Evolutionary conservation across 2,888 invertebrate species (phyloP), one percentile per base, ranked within the genome.

Genomic region (Diogma glabrata): DNA sequence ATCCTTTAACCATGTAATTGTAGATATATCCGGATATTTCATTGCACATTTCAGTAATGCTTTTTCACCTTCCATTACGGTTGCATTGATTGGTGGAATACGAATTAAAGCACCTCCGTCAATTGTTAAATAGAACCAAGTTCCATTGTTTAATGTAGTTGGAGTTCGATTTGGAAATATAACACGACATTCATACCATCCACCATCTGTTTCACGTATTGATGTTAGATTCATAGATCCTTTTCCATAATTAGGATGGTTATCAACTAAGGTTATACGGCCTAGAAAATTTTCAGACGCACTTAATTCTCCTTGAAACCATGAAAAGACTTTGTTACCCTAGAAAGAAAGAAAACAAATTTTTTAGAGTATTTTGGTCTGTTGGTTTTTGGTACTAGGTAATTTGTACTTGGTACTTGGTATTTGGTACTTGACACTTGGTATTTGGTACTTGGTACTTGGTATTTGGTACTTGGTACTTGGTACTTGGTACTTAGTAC

Each of bases 121-220:
- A 30, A 94, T 92, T 51, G 85, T 79, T 52, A 94, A 79, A 66
- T 86, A 83, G 65, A 87, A 89, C 82, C 87, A 88, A 20, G 92
- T 91, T 57, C 93, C 92, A 71, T 93, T 93, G 66, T 86, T 84
- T 57, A 86, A 76, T 23, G 82, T 78, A 57, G 83, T 84, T n/a
- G 90, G 89, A 51, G 86, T 80, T 60, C 91, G 80, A 70, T 91
- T 90, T 54, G 92, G 86, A 67, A 90, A 92, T 63, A 84, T 78
- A 56, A 93, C 83, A 64, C 80, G 82, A 72, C 94, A 94, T 72
- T 90, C 87, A 72, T 89, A 94, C 79, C 89, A 87, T 58, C 93
- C 94, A 62, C 86, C 83, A 71, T 94, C 94, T 49, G 85, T 80
- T 70, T 90, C 90, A 56, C 87, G 77, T 60, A 93, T 88, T 58